phyloP scores from a whole-genome alignment of 2,797 vertebrate species.

The Aulostomus chinensis region DNA sequence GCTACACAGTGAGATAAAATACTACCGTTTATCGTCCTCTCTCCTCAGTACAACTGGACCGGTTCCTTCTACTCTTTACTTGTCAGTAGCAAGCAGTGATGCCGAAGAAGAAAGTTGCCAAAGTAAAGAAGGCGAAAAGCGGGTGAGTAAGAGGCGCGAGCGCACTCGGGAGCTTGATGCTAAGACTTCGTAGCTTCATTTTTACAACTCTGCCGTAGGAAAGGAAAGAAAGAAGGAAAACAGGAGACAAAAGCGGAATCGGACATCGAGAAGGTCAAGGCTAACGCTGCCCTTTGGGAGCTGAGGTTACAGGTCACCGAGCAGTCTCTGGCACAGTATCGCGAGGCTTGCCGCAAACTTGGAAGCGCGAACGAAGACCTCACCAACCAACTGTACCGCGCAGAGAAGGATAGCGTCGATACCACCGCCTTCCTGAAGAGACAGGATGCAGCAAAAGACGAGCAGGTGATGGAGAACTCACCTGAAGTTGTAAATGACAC shows the following conservation, averaged over 20 bases:
- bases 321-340: constrained; percentile 77
- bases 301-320: constrained; percentile 80
- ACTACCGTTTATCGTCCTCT: too few relatives aligned
- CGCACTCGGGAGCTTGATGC: too few relatives aligned
- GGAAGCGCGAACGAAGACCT: constrained; percentile 81
- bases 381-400: constrained; percentile 73
- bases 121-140: constrained; percentile 67
- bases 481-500: background rate
- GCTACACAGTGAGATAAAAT: too few relatives aligned
- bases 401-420: constrained; percentile 81
- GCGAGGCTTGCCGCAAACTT: constrained; percentile 71
- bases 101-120: constrained; percentile 71
- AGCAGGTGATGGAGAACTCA: constrained; percentile 77
- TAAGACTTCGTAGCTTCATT: too few relatives aligned
- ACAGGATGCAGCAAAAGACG: constrained; percentile 77
- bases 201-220: constrained; percentile 57
- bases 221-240: constrained; percentile 77
- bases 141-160: constrained; percentile 67
- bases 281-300: constrained; percentile 86
- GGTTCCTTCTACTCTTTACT: background rate
- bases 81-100: constrained; percentile 33
- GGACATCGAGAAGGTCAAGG: constrained; percentile 82
- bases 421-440: constrained; percentile 71
- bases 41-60: background rate
- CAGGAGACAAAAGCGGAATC: constrained; percentile 71